These are phyloP conservation scores for Andricus quercusramuli DNA, from an alignment of 2,888 invertebrate genomes.

Conservation along the genomic window DNA sequence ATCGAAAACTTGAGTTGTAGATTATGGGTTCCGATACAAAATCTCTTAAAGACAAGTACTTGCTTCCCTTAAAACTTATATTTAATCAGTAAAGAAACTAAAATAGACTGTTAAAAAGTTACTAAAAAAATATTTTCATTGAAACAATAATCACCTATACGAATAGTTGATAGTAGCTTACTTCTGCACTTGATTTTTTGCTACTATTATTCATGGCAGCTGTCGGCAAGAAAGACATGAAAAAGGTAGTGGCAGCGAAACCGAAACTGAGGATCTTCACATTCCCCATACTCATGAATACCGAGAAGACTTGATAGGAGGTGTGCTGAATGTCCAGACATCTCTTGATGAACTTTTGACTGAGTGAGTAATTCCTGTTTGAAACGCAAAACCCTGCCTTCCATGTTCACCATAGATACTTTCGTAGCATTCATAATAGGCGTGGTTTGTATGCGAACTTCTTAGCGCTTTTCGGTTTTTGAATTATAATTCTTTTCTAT, in stretches of 20 bases:
- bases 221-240: slow-evolving; percentile 78
- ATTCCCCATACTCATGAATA: slow-evolving; percentile 74
- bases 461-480: neutral
- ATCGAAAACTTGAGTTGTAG: too few species aligned
- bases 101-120: too few species aligned
- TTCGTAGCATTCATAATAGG: slow-evolving; percentile 52
- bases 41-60: too few species aligned
- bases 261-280: slow-evolving; percentile 86
- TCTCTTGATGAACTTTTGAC: slow-evolving; percentile 78
- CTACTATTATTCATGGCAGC: slow-evolving; percentile 69
- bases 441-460: neutral
- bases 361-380: slow-evolving; percentile 77
- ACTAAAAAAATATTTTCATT: too few species aligned
- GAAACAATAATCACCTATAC: slow-evolving; percentile 34
- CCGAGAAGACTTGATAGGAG: slow-evolving; percentile 73
- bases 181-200: slow-evolving; percentile 69
- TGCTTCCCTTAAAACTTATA: too few species aligned
- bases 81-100: too few species aligned
- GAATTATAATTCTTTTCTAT: neutral
- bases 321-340: slow-evolving; percentile 75
- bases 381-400: slow-evolving; percentile 22
- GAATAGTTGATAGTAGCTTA: slow-evolving; percentile 48
- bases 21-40: too few species aligned
- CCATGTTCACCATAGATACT: slow-evolving; percentile 54
- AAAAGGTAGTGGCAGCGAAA: slow-evolving; percentile 85